Evolutionary conservation across 2,888 invertebrate species (phyloP).

Genomic region (Theodoxus fluviatilis): DNA sequence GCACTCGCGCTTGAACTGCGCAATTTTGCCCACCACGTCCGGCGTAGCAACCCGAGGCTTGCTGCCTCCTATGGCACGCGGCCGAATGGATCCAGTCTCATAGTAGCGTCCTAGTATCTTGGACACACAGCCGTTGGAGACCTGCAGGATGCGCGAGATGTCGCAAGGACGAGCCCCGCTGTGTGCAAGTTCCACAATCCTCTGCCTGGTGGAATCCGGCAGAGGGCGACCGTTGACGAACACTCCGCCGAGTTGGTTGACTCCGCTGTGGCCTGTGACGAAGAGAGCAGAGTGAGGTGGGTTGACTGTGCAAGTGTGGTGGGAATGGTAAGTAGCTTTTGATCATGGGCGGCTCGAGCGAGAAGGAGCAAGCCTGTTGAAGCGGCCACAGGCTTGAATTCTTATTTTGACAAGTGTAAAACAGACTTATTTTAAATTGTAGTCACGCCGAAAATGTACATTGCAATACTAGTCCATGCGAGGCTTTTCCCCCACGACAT

Average conservation of each 20-base stretch:
- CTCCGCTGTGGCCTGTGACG: slow-evolving; percentile 88
- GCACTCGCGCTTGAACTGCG: slow-evolving; percentile 91
- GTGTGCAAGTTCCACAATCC: slow-evolving; percentile 92
- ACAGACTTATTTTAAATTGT: too few species aligned
- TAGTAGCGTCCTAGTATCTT: slow-evolving; percentile 97
- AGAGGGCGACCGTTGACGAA: slow-evolving; percentile 96
- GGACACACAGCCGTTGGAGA: slow-evolving; percentile 96
- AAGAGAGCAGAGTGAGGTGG: background rate
- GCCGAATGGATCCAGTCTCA: slow-evolving; percentile 94
- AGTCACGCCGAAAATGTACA: too few species aligned
- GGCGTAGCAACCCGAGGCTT: slow-evolving; percentile 97
- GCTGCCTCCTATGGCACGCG: slow-evolving; percentile 92
- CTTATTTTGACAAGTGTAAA: too few species aligned
- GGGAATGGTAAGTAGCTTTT: background rate
- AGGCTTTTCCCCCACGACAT: too few species aligned
- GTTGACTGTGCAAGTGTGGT: background rate
- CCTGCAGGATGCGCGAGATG: slow-evolving; percentile 91
- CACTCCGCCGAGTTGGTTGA: slow-evolving; percentile 95
- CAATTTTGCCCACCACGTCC: slow-evolving; percentile 91
- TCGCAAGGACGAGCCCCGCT: slow-evolving; percentile 95
- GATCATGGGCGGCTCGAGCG: too few species aligned
- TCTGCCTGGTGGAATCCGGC: slow-evolving; percentile 89
- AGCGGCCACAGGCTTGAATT: too few species aligned
- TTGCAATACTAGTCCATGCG: too few species aligned
- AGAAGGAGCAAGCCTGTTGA: too few species aligned